Conservation (phyloP, 2,888 invertebrate genomes). For the Lasioglossum morio region DNA sequence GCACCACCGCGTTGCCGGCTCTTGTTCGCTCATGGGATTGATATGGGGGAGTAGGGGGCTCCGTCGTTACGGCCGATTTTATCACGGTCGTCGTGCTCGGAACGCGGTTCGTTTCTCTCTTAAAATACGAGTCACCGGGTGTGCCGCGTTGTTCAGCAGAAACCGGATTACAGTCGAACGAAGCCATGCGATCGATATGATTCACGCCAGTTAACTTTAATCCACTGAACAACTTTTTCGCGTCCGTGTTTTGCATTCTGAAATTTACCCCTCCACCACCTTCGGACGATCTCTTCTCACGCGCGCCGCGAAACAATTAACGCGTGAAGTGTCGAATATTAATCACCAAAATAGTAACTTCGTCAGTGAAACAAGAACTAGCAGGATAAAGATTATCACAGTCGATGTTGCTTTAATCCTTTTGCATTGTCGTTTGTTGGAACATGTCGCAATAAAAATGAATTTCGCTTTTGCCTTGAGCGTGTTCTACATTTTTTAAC, state of each 20-base stretch:
- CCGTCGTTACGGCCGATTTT: slow-evolving; percentile 71
- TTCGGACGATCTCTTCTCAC: neutral
- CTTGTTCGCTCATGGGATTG: slow-evolving; percentile 68
- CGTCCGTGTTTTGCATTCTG: slow-evolving; percentile 39
- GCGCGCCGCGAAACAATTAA: slow-evolving; percentile 34
- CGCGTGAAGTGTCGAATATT: slow-evolving; percentile 24
- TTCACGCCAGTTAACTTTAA: slow-evolving; percentile 66
- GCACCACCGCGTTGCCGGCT: slow-evolving; percentile 54
- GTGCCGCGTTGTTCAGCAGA: slow-evolving; percentile 61
- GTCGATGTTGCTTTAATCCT: neutral
- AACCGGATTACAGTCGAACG: slow-evolving; percentile 64
- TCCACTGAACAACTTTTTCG: slow-evolving; percentile 48
- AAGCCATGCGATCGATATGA: slow-evolving; percentile 63
- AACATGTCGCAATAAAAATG: neutral
- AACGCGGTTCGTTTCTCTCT: slow-evolving; percentile 67
- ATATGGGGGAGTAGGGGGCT: slow-evolving; percentile 56
- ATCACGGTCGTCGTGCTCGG: slow-evolving; percentile 64
- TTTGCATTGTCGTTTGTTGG: neutral
- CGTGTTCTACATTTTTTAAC: neutral
- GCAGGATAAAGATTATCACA: neutral
- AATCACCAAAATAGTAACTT: neutral
- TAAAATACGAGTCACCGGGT: slow-evolving; percentile 73
- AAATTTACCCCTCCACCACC: slow-evolving; percentile 24
- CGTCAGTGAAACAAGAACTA: neutral
- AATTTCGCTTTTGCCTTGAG: neutral